Conservation (phyloP, 2,113 vertebrate species). For the Calcarius ornatus region DNA sequence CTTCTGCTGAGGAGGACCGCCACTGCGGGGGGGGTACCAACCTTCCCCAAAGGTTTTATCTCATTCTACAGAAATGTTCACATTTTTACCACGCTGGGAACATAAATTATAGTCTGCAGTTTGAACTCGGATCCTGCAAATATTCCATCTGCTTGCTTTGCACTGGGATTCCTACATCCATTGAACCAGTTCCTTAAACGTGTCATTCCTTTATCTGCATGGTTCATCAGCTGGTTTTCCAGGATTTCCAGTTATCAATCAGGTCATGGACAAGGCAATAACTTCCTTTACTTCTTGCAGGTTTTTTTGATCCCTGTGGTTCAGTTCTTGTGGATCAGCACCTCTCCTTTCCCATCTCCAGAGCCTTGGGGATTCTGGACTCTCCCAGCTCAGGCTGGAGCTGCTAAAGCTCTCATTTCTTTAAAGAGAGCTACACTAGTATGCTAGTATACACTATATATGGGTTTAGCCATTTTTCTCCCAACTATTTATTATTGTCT, state of each 20-base stretch:
- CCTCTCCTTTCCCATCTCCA: fast-evolving
- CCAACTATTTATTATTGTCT: neutral
- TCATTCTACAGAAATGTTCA: neutral
- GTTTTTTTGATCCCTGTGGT: neutral
- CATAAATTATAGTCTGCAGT: neutral
- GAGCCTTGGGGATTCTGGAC: neutral
- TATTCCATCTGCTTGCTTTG: neutral
- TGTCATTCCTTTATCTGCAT: neutral
- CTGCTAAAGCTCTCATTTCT: neutral
- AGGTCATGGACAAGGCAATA: neutral
- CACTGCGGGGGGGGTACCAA: neutral
- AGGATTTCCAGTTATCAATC: neutral
- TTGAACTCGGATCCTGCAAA: neutral
- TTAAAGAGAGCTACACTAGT: neutral
- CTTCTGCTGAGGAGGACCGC: neutral
- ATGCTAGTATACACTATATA: too few species aligned
- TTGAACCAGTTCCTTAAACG: neutral
- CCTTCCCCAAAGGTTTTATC: neutral
- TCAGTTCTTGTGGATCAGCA: neutral
- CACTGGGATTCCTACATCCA: neutral
- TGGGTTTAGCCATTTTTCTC: neutral
- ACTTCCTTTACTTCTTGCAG: neutral
- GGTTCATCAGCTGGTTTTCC: neutral
- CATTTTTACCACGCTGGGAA: neutral
- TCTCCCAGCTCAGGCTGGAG: neutral